Conservation (phyloP, 2,113 vertebrate species). For the Nestor notabilis region DNA sequence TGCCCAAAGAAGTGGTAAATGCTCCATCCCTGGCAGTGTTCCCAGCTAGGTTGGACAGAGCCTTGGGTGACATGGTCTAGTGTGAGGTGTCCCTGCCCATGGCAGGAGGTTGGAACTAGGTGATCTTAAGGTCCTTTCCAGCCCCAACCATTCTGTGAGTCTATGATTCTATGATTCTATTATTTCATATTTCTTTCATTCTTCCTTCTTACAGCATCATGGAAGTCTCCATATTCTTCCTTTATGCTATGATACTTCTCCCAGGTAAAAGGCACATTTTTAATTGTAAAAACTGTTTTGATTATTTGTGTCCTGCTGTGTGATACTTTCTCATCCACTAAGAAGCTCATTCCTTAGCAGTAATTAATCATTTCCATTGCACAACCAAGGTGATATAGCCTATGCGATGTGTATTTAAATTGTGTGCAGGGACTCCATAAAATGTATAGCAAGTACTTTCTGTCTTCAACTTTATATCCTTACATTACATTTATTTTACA, state of each 20-base stretch:
- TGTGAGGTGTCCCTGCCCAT: not conserved
- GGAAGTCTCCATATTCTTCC: constrained; percentile 14
- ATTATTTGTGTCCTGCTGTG: not conserved
- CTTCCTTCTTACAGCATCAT: constrained; percentile 6
- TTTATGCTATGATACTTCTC: constrained; percentile 11
- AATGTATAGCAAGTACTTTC: not conserved
- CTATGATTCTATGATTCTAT: not conserved
- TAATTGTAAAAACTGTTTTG: not conserved
- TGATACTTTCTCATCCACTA: not conserved
- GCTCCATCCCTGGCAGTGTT: not conserved
- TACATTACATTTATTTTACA: constrained; percentile 12
- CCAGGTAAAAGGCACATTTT: constrained; percentile 36
- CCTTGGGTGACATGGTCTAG: not conserved
- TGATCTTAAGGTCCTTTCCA: not conserved
- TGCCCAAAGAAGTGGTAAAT: not conserved
- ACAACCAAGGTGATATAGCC: not conserved
- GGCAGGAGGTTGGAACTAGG: not conserved
- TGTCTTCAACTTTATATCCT: constrained; percentile 3
- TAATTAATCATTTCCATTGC: not conserved
- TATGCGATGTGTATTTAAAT: not conserved
- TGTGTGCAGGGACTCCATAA: not conserved
- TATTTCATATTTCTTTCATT: not conserved
- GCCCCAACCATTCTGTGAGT: not conserved
- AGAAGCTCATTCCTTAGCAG: not conserved
- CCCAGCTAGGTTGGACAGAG: not conserved